Conservation (phyloP, 2,888 invertebrate species). For the Meta bourneti region DNA sequence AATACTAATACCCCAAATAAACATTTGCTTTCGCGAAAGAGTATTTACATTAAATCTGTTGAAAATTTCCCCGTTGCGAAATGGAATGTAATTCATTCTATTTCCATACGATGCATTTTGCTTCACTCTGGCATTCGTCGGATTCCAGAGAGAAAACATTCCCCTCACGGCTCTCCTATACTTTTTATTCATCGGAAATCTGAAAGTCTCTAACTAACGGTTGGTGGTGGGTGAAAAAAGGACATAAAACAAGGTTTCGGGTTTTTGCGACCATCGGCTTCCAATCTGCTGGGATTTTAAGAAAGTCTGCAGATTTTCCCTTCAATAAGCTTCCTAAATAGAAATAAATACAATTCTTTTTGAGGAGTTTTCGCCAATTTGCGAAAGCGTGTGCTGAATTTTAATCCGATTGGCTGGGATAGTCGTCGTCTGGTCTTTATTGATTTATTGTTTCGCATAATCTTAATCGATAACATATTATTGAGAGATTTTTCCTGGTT, state of each 20-base stretch:
- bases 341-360: constrained; percentile 5
- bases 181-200: constrained; percentile 7
- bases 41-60: background rate
- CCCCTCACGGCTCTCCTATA: background rate
- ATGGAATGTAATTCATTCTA: background rate
- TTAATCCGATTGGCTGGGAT: background rate
- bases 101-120: background rate
- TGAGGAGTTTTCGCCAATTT: background rate
- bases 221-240: background rate
- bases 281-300: constrained; percentile 10
- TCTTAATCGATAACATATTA: too few relatives aligned
- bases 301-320: background rate
- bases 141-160: background rate
- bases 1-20: background rate
- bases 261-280: background rate
- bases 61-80: background rate
- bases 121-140: background rate
- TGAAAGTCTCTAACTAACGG: constrained; percentile 2
- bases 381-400: background rate
- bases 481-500: too few relatives aligned
- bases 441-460: background rate
- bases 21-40: background rate
- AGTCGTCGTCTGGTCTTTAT: background rate
- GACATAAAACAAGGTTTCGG: background rate
- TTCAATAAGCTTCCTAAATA: background rate